Percentiles rank a stretch among this genome's conserved stretches.
These are phyloP conservation scores for Sminthopsis crassicaudata DNA, from an alignment of 2,113 vertebrate genomes.

Conservation along the genomic window DNA sequence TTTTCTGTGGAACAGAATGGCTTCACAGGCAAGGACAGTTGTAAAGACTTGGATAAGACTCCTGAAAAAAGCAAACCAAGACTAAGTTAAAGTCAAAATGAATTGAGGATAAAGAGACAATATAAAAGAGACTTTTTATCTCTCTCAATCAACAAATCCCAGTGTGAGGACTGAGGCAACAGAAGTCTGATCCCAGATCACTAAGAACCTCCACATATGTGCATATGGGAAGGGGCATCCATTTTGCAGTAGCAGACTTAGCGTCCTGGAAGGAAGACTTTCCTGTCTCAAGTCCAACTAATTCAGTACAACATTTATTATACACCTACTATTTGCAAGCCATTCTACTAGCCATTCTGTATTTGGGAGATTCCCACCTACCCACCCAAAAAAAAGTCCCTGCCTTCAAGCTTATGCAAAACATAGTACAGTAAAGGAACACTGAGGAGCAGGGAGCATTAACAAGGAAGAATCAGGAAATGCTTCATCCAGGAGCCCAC, in stretches of 20 bases:
- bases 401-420: background rate
- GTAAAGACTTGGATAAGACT: constrained; percentile 4
- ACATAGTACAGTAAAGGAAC: background rate
- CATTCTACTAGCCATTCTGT: no score
- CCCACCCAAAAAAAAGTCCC: background rate
- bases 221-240: background rate
- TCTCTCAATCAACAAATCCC: constrained; percentile 42
- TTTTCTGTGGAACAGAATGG: background rate
- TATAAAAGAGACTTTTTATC: background rate
- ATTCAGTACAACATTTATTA: background rate
- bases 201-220: background rate
- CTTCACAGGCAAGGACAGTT: constrained; percentile 19
- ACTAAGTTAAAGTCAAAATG: constrained; percentile 63
- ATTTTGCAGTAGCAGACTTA: background rate
- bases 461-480: background rate
- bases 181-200: background rate
- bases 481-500: background rate
- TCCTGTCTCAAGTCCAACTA: background rate
- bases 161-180: background rate
- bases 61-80: constrained; percentile 49
- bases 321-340: background rate
- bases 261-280: background rate
- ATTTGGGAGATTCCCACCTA: no score
- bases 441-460: background rate
- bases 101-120: background rate